Evolutionary conservation across 2,888 invertebrate species (phyloP).

Genomic region (Volucella zonaria): DNA sequence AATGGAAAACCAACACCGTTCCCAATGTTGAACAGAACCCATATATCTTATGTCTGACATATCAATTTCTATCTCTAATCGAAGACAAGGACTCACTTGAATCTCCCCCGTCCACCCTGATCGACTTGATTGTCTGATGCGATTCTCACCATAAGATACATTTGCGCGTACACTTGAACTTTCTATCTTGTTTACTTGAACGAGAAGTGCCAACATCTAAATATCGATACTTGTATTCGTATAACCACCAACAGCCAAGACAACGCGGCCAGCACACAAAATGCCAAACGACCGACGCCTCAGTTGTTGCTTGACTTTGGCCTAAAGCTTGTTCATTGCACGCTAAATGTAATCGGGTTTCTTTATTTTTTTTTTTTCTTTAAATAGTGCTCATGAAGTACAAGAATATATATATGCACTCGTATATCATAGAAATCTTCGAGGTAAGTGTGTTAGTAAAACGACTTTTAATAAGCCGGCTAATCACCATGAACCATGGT

Average conservation of each 20-base stretch:
- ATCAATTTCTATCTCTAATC: slow-evolving; percentile 55
- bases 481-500: slow-evolving; percentile 43
- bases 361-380: slow-evolving; percentile 5
- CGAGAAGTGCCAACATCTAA: background rate
- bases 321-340: slow-evolving; percentile 48
- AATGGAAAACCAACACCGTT: slow-evolving; percentile 3
- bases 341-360: slow-evolving; percentile 37
- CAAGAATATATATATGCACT: too few relatives aligned
- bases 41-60: slow-evolving; percentile 48
- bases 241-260: slow-evolving; percentile 1
- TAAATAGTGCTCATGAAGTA: slow-evolving; percentile 37
- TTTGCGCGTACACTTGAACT: slow-evolving; percentile 48
- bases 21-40: slow-evolving; percentile 13
- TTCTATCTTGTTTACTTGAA: slow-evolving; percentile 50
- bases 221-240: too few relatives aligned
- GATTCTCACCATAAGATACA: slow-evolving; percentile 9
- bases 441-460: slow-evolving; percentile 68
- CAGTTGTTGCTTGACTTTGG: slow-evolving; percentile 50
- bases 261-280: slow-evolving; percentile 30
- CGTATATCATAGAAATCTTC: background rate
- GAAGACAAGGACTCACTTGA: slow-evolving; percentile 43
- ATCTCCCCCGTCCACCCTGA: slow-evolving; percentile 8
- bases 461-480: slow-evolving; percentile 60
- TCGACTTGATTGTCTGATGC: slow-evolving; percentile 1
- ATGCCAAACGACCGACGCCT: slow-evolving; percentile 30